These are phyloP conservation scores for Pyrrhosoma nymphula DNA, from an alignment of 2,888 invertebrate species.

Conservation along the genomic window DNA sequence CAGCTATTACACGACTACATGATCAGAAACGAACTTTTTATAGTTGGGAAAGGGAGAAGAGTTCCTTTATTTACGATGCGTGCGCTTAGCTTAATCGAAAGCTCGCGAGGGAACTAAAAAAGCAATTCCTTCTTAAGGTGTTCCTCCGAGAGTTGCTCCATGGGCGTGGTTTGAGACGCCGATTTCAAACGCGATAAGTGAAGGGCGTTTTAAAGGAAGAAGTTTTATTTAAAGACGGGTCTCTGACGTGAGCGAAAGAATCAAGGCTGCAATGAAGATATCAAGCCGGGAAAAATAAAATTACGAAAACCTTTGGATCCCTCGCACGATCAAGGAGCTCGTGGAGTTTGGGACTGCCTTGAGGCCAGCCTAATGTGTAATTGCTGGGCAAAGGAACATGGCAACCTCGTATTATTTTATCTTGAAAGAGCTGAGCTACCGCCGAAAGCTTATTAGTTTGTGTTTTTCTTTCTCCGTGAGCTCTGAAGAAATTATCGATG, in stretches of 20 bases:
- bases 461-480: neutral
- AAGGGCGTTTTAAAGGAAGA: constrained; percentile 2
- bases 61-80: constrained; percentile 32
- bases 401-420: neutral
- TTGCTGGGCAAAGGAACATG: neutral
- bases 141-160: neutral
- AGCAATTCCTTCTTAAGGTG: neutral
- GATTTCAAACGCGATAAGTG: constrained; percentile 13
- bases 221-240: constrained; percentile 32
- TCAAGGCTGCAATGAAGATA: constrained; percentile 42
- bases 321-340: neutral
- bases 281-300: constrained; percentile 31
- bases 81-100: neutral
- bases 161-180: constrained; percentile 26
- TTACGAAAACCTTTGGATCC: neutral
- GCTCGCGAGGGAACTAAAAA: neutral
- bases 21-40: neutral
- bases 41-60: neutral
- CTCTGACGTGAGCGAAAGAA: constrained; percentile 3
- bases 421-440: neutral
- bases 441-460: neutral
- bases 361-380: neutral
- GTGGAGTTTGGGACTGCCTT: neutral
- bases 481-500: neutral
- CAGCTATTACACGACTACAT: neutral